Evolutionary conservation across 1,140 invertebrate genomes (phyloP).

Genomic region (Pseudomyrmex concolor): DNA sequence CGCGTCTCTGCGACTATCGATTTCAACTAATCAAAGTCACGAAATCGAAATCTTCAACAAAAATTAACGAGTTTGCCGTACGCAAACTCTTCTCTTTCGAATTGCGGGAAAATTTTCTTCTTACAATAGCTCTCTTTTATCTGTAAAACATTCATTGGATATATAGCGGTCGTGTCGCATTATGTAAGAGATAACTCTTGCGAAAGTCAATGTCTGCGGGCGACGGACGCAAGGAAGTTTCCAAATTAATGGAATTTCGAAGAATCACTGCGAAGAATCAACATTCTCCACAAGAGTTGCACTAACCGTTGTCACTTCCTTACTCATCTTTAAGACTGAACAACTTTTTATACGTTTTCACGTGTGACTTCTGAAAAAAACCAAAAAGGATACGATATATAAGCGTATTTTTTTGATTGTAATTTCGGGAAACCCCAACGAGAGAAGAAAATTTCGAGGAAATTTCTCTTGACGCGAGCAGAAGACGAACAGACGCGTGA

Average conservation of each 20-base stretch:
- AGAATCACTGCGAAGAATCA: constrained; percentile 22
- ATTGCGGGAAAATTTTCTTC: no score
- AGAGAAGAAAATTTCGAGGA: neutral
- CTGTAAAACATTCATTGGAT: no score
- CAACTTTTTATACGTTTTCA: constrained; percentile 63
- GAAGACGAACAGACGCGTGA: neutral
- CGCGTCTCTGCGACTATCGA: constrained; percentile 10
- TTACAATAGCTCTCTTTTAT: no score
- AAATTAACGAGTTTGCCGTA: no score
- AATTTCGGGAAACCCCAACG: no score
- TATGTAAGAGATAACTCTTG: no score
- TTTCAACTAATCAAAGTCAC: neutral
- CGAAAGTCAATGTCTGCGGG: no score
- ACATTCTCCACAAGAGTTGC: constrained; percentile 31
- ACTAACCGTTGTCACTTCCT: constrained; percentile 38
- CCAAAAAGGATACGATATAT: neutral
- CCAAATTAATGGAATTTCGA: constrained; percentile 5
- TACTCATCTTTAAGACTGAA: constrained; percentile 76
- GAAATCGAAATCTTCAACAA: no score
- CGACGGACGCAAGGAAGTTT: no score
- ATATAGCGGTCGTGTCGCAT: no score
- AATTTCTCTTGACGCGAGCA: neutral
- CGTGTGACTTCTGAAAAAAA: constrained; percentile 35
- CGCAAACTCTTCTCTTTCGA: no score
- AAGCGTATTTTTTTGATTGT: no score